Base-by-base conservation (phyloP, 2,888 invertebrate species). In the Drosophila maculinotata region DNA sequence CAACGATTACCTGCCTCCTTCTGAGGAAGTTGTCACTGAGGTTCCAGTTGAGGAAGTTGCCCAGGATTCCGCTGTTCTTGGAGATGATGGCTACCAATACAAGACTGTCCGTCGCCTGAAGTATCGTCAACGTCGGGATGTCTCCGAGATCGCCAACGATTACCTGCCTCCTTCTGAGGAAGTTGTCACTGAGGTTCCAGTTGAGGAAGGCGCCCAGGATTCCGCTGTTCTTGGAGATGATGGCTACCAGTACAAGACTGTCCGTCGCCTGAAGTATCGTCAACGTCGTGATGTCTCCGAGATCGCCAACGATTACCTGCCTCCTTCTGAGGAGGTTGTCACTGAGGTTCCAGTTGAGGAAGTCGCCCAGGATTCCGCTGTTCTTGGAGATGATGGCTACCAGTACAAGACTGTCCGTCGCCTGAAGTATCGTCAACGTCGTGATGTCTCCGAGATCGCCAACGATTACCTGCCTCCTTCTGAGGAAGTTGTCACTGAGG, bases 161-260 rank as follows among this genome's bases (percentile, higher is more conserved):
- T 69, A 69, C 17, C 26, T 69, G 56, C 69, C 72, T 0, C 69
- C 72, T 14, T 54, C 68, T 1, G 71, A 68, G 10, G 73, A 74
- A 26, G 56, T 30, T 12, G 5, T 10, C 0, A 28, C 66, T 0
- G 85, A 71, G 0, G 17, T 14, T 0, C 51, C 74, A 0, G 4
- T 56, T 9, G 68, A 67, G 4, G 66, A 84, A 49, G 62, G 28
- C 0, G 65, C 57, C 4, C 70, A 79, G 31, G 70, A 71, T 0
- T 47, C 76, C 0, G 78, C 79, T 35, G 62, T 64, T 0, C 65
- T 84, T 0, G 68, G 53, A n/a, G 67, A 51, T n/a, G 76, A 81
- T 75, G 84, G 84, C 0, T 84, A 83, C 60, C 64, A 76, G 14
- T 88, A 87, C 45, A 88, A 85, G 42, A 84, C 78, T 1, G 74